phyloP scores from a whole-genome alignment of 1,140 invertebrate genomes.

The Megalonaias nervosa region DNA sequence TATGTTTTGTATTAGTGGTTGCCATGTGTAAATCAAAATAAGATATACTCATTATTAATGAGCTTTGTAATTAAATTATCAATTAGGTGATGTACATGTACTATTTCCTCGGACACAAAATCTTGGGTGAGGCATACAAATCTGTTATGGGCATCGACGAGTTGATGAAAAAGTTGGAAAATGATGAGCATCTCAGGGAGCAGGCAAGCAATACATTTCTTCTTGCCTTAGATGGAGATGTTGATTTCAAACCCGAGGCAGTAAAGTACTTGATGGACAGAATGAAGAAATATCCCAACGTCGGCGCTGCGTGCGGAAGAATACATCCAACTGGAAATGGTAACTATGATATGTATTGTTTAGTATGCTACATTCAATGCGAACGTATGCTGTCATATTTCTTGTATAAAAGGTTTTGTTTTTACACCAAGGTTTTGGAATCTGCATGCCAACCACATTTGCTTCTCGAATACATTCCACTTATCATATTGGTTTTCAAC shows the following conservation, averaged over 20 bases:
- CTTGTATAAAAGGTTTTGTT: background rate
- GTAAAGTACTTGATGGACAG: slow-evolving; percentile 73
- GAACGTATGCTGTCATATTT: background rate
- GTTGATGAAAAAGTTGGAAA: too few species aligned
- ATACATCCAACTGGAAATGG: slow-evolving; percentile 72
- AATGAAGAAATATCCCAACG: slow-evolving; percentile 73
- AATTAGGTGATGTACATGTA: slow-evolving; percentile 78
- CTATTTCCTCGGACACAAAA: slow-evolving; percentile 67
- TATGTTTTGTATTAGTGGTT: too few species aligned
- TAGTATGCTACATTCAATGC: background rate
- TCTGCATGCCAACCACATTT: too few species aligned
- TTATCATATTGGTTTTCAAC: too few species aligned
- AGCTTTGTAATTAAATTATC: too few species aligned
- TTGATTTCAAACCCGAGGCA: slow-evolving; percentile 74
- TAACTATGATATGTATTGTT: slow-evolving; percentile 5
- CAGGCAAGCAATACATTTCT: slow-evolving; percentile 77
- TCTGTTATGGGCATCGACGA: background rate
- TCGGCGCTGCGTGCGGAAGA: slow-evolving; percentile 74
- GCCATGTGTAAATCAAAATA: too few species aligned
- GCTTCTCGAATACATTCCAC: too few species aligned
- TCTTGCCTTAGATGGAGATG: slow-evolving; percentile 74
- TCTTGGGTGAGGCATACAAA: background rate
- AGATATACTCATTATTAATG: too few species aligned
- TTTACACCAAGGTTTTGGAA: background rate
- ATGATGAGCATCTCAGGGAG: slow-evolving; percentile 93